Evolutionary conservation across 1,140 invertebrate genomes (phyloP), one percentile per base, ranked within the genome.

Genomic region (Macrobrachium nipponense): DNA sequence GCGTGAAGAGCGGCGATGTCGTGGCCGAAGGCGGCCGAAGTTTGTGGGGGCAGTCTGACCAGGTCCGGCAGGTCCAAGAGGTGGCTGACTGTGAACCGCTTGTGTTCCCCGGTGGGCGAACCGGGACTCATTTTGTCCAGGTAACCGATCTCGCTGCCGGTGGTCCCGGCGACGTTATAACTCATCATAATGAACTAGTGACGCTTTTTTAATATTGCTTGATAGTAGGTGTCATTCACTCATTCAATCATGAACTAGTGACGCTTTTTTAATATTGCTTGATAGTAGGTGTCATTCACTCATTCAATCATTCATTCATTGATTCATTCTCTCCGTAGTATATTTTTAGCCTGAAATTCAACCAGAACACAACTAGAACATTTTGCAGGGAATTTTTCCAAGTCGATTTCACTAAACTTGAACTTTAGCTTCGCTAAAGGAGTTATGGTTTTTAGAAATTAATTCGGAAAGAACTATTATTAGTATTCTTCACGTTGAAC

Each of bases 31-130:
- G 82, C 15, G 44, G 82, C 15, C n/a, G 62, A n/a, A 14, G 76
- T 58, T 20, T 44, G 27, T 62, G 78, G 82, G 1, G 82, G 82
- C 0, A 79, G 20, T n/a, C 82, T 43, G 61, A 85, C 75, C 75
- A 85, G 75, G 76, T 85, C 82, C 1, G 82, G 82, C 44, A 85
- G 64, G 51, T 85, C 82, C n/a, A 85, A 66, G 10, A 85, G 72
- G 27, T 85, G 82, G 64, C 76, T 85, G 11, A 85, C 82, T 1
- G 76, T 77, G 62, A 85, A 85, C 18, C 82, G 62, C 64, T 85
- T 85, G 82, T 84, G 82, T 2, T 85, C 82, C 17, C 75, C 66
- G 17, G 82, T 76, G 18, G 82, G 78, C 18, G 64, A 60, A 15
- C 75, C 75, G 5, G 78, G 20, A 12, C 27, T 60, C 82, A 79